Evolutionary conservation across 92 coral and sea anemone species (phyloP).

Genomic region (Anthopleura xanthogrammica): DNA sequence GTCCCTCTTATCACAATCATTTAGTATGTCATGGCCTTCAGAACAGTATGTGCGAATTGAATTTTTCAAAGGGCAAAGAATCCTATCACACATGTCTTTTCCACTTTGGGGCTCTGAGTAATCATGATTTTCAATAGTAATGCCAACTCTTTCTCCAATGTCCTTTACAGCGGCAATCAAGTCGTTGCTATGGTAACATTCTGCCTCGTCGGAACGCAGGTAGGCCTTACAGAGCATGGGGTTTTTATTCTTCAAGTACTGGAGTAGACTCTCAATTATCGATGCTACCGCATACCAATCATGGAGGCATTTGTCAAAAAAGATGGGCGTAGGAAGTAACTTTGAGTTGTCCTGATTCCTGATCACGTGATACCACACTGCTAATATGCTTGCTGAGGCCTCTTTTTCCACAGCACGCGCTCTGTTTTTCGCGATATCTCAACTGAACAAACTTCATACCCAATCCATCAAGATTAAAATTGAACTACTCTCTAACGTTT

Average conservation of each 20-base stretch:
- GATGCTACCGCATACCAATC: constrained; percentile 14
- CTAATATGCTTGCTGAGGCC: not conserved
- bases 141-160: constrained; percentile 15
- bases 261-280: constrained; percentile 9
- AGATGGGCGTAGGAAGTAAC: constrained; percentile 2
- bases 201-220: constrained; percentile 19
- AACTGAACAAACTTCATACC: not conserved
- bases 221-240: not conserved
- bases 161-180: constrained; percentile 16
- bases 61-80: constrained; percentile 14
- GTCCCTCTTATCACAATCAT: not conserved
- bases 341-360: constrained; percentile 1
- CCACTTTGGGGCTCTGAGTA: constrained; percentile 14
- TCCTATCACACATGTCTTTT: constrained; percentile 20
- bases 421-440: not conserved
- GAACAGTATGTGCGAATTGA: constrained; percentile 4
- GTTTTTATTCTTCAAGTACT: not conserved
- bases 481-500: not conserved
- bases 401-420: not conserved
- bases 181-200: constrained; percentile 7
- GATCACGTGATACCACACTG: constrained; percentile 6
- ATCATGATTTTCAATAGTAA: not conserved
- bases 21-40: constrained; percentile 13
- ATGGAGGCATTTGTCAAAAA: not conserved
- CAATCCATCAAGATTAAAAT: not conserved